Evolutionary conservation across 2,797 vertebrate species (phyloP), one percentile per base, ranked within the genome.

Genomic region (Tenualosa thibaudeaui): DNA sequence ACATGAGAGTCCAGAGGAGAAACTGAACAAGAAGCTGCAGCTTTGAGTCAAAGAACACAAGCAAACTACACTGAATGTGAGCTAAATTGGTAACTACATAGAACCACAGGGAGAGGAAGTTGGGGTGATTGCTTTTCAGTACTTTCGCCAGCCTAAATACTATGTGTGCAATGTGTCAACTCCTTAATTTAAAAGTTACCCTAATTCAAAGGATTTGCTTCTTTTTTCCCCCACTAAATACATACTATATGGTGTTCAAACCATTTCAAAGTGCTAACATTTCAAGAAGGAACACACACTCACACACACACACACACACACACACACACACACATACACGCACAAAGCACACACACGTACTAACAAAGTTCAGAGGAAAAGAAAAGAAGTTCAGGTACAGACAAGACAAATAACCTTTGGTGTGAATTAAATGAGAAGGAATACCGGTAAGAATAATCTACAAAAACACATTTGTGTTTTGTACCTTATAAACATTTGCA

Each of bases 331-430:
- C 71, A 84, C 24, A 40, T 22, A 56, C 19, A 56, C 8, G 24
- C 58, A 62, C 8, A 62, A 62, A 24, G 58, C 24, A 8, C 58
- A 62, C 58, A 24, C 58, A 62, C 40, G 19, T 78, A 46, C 22
- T 46, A 78, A 78, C 71, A 78, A 78, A 46, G 40, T 46, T 78
- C 5, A 78, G 71, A 78, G 40, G 37, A 46, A 78, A 46, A 78
- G 15, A 78, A n/a, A 56, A 37, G 46, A 46, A 13, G n/a, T 31
- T 78, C 82, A 9, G 22, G 49, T 43, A 71, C 81, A 87, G 31
- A 31, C 31, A 31, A 49, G 50, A 46, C 71, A 46, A 37, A 81
- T 60, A 86, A 71, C 31, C 86, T 88, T 88, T 89, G 85, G 87
- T 84, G 82, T 82, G 68, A 85, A 85, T 78, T 7, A 43, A 40